Evolutionary conservation across 2,888 invertebrate species (phyloP), one percentile per base, ranked within the genome.

Genomic region (Metalampra italica): DNA sequence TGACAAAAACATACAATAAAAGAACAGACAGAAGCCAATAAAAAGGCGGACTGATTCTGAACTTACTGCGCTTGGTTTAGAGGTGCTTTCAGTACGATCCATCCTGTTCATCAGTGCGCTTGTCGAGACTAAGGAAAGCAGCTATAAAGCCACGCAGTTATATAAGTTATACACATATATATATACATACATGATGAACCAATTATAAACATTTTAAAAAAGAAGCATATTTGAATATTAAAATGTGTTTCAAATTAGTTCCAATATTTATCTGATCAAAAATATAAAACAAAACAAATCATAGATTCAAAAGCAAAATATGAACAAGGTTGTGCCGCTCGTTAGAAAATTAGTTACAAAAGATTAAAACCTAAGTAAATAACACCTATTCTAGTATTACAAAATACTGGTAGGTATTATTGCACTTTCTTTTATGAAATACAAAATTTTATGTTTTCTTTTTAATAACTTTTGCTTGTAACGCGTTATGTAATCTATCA

Each of bases 71-170:
- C 84, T 79, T 15, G 72, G 70, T 43, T 73, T 71, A 59, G 65
- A 51, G 54, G 58, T 59, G 54, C 62, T 62, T 61, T 75, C 70
- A 12, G 54, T 62, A 57, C 62, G 68, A 45, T 60, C 67, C 56
- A 61, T 52, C 63, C 61, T 70, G 68, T 66, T 77, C 73, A 60
- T 76, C 66, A 68, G 60, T 37, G 73, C 74, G 63, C 73, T 83
- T 64, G 82, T 57, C 29, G 84, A 75, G 37, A 81, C 86, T 82
- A 86, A 74, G 39, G 81, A 52, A 72, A 81, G 78, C 75, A 89
- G 83, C 88, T 88, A 80, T 57, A 75, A 72, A 54, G 59, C 59
- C 68, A 66, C 62, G 70, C 65, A 60, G 64, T 70, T 73, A 75
- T 65, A 75, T 69, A 73, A 63, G 32, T 50, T 46, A 52, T 68